Evolutionary conservation across 2,888 invertebrate species (phyloP).

Genomic region (Stenchaetothrips biformis): DNA sequence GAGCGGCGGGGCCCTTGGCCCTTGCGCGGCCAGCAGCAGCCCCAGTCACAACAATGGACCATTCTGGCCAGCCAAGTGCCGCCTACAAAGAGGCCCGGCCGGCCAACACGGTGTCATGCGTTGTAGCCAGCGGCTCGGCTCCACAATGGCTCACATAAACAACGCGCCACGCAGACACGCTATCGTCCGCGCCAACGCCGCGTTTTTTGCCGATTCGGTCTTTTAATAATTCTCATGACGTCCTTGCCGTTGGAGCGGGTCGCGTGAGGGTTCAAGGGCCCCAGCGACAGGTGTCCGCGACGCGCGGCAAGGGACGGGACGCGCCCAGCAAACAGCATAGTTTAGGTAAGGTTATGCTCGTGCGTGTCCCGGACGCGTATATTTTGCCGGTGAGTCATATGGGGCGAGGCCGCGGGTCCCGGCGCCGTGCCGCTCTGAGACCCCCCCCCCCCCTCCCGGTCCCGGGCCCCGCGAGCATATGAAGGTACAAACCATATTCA

Average conservation of each 20-base stretch:
- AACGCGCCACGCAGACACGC: not conserved
- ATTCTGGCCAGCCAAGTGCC: conserved; percentile 1
- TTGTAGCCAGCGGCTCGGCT: not conserved
- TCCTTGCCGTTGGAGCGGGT: too few species aligned
- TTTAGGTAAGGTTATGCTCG: not conserved
- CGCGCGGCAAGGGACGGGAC: not conserved
- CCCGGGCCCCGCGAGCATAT: too few species aligned
- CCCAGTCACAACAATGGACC: not conserved
- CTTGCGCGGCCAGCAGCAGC: not conserved
- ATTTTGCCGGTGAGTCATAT: not conserved
- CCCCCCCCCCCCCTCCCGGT: too few species aligned
- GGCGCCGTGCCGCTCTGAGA: too few species aligned
- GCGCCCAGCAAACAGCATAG: not conserved
- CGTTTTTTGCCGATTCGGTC: not conserved
- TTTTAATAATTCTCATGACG: too few species aligned
- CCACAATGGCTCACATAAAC: not conserved
- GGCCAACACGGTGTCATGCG: not conserved
- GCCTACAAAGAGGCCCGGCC: not conserved
- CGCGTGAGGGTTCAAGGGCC: too few species aligned
- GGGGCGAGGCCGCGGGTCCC: not conserved
- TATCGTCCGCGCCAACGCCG: not conserved
- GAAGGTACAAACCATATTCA: too few species aligned
- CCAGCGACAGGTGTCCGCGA: not conserved
- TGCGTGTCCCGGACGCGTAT: not conserved
- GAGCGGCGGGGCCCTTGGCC: too few species aligned